phyloP scores from a whole-genome alignment of 1,140 invertebrate genomes.

The Apis laboriosa region DNA sequence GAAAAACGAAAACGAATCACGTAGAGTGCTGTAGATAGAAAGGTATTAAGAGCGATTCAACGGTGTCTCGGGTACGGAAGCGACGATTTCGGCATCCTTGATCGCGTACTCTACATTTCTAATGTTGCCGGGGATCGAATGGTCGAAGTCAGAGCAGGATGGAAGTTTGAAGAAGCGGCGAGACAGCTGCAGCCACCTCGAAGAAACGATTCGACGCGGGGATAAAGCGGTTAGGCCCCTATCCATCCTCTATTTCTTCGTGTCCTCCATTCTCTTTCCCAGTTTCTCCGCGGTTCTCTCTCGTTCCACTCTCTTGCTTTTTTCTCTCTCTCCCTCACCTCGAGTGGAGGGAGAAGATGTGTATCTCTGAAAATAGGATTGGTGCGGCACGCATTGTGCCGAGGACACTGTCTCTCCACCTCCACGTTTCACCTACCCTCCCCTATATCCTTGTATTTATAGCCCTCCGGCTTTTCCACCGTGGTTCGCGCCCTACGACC shows the following conservation, averaged over 20 bases:
- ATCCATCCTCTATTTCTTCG: constrained; percentile 36
- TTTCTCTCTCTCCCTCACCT: constrained; percentile 33
- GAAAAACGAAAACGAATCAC: background rate
- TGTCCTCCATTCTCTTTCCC: background rate
- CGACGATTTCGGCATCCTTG: constrained; percentile 10
- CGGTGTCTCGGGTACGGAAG: background rate
- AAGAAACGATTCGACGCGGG: constrained; percentile 64
- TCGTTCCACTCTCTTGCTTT: too few relatives aligned
- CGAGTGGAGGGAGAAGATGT: constrained; percentile 61
- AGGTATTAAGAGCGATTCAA: background rate
- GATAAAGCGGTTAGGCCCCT: constrained; percentile 67
- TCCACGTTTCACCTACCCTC: constrained; percentile 45
- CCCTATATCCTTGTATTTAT: constrained; percentile 64
- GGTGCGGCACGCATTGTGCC: constrained; percentile 70
- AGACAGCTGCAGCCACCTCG: constrained; percentile 70
- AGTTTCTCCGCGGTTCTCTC: background rate
- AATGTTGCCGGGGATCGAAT: constrained; percentile 37
- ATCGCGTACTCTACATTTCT: constrained; percentile 47
- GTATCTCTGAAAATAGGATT: constrained; percentile 78
- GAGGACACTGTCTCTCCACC: constrained; percentile 61
- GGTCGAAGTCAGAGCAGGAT: constrained; percentile 36
- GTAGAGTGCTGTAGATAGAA: too few relatives aligned
- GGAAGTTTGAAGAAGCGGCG: constrained; percentile 59
- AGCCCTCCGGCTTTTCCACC: constrained; percentile 64
- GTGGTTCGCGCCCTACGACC: constrained; percentile 53